phyloP scores from a whole-genome alignment of 2,113 vertebrate genomes.

The Micronycteris hirsuta region DNA sequence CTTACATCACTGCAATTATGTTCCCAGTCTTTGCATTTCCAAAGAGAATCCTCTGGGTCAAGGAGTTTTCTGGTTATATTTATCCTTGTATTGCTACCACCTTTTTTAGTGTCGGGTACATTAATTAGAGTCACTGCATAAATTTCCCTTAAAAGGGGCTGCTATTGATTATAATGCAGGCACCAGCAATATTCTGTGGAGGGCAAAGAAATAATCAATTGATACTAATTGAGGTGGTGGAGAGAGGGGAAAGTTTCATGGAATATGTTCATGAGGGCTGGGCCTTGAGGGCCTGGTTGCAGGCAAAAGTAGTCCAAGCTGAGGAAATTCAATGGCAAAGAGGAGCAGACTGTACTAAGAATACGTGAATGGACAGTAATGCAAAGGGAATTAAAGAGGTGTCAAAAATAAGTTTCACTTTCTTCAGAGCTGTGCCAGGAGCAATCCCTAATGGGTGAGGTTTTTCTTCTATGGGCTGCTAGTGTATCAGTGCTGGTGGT shows the following conservation, averaged over 20 bases:
- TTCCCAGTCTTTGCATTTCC: background rate
- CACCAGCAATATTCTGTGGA: background rate
- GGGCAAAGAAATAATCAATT: background rate
- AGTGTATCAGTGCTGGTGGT: fast-evolving
- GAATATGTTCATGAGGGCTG: background rate
- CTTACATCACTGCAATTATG: background rate
- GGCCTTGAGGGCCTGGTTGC: background rate
- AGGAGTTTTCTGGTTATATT: background rate
- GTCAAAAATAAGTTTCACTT: background rate
- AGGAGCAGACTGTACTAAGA: background rate
- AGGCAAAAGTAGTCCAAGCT: background rate
- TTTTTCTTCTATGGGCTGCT: background rate
- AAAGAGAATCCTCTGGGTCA: background rate
- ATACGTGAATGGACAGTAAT: background rate
- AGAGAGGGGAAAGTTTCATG: background rate
- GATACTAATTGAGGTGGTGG: background rate
- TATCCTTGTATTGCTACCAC: background rate
- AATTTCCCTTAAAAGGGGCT: background rate
- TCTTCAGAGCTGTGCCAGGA: background rate
- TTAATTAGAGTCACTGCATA: background rate
- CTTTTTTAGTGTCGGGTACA: background rate
- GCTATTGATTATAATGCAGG: background rate
- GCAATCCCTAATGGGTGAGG: background rate
- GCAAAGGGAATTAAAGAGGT: background rate
- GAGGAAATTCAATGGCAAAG: background rate